phyloP scores from a whole-genome alignment of 2,888 invertebrate species.

The Polyommatus icarus region DNA sequence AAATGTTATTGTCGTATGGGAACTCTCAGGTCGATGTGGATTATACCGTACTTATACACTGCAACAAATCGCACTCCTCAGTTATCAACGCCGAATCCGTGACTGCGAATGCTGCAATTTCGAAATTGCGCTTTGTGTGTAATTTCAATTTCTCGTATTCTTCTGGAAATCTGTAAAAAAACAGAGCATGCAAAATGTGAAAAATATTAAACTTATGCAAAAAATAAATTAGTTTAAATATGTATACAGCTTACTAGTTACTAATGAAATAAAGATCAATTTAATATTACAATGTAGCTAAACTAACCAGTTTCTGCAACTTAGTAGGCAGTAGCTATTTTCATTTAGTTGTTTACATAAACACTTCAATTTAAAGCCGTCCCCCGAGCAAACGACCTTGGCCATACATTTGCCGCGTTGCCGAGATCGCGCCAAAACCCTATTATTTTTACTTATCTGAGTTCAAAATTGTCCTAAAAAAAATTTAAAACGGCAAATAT shows the following conservation, averaged over 20 bases:
- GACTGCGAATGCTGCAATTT: conserved; percentile 47
- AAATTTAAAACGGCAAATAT: no score
- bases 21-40: not conserved
- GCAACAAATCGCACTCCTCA: conserved; percentile 61
- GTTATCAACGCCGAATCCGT: conserved; percentile 52
- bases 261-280: not conserved
- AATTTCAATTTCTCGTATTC: conserved; percentile 38
- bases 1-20: conserved; percentile 27
- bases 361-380: not conserved
- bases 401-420: no score
- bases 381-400: no score
- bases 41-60: conserved; percentile 37
- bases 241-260: not conserved
- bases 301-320: conserved; percentile 1
- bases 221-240: not conserved
- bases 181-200: not conserved
- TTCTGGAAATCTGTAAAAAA: not conserved
- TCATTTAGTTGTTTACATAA: not conserved
- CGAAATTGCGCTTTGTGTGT: conserved; percentile 48
- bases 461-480: no score
- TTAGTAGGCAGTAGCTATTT: not conserved
- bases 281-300: not conserved
- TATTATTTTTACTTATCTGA: no score
- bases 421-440: no score
- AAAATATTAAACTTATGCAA: not conserved